Conservation (phyloP, 1,140 invertebrate species). For the Cryptotermes secundus region DNA sequence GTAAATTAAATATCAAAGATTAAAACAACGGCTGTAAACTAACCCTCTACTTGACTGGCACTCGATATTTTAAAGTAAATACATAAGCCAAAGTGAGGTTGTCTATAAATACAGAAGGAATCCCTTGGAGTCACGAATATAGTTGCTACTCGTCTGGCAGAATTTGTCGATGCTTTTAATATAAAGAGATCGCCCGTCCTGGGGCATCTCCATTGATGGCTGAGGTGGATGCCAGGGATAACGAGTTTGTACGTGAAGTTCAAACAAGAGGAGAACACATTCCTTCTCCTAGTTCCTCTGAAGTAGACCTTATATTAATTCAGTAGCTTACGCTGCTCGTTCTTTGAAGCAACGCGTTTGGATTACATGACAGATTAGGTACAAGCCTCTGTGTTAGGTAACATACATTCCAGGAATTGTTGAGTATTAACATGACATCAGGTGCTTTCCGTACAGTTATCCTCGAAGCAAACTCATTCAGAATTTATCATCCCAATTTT, state of each 20-base stretch:
- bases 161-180: slow-evolving; percentile 16
- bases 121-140: not conserved
- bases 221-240: not conserved
- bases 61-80: not conserved
- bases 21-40: not conserved
- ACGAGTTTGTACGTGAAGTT: not conserved
- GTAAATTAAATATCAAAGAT: not conserved
- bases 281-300: not conserved
- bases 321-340: no score
- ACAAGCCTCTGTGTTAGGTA: no score
- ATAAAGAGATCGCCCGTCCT: slow-evolving; percentile 1
- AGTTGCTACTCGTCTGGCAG: not conserved
- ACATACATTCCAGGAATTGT: no score
- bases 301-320: no score
- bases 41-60: not conserved
- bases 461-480: no score
- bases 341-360: no score
- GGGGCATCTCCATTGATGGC: not conserved
- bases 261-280: not conserved
- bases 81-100: not conserved
- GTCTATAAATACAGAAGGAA: not conserved
- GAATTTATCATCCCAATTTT: no score
- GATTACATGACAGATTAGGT: no score
- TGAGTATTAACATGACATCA: no score
- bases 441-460: no score